These are phyloP conservation scores for Prunella himalayana DNA, from an alignment of 2,113 vertebrate genomes.

Conservation along the genomic window DNA sequence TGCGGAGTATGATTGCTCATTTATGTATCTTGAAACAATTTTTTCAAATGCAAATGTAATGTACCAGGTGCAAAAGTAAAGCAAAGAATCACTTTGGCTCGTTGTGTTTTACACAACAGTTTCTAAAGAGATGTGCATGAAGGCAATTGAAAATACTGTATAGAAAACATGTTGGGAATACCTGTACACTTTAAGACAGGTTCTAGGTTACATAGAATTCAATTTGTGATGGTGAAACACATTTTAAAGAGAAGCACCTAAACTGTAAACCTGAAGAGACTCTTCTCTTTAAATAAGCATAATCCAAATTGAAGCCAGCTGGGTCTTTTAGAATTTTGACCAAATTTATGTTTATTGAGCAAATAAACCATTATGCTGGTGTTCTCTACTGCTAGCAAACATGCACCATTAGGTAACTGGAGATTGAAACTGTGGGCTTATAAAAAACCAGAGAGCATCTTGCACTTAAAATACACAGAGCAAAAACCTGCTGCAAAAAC, in stretches of 20 bases:
- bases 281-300: neutral
- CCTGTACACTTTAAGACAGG: neutral
- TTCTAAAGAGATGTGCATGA: neutral
- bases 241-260: neutral
- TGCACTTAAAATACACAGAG: neutral
- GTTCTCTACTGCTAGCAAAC: neutral
- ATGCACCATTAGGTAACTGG: neutral
- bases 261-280: neutral
- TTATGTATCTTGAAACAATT: neutral
- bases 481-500: neutral
- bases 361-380: neutral
- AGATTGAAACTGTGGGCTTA: neutral
- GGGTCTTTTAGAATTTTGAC: neutral
- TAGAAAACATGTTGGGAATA: neutral
- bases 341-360: neutral
- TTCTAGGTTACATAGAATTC: neutral
- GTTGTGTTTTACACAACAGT: neutral
- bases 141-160: neutral
- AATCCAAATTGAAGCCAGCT: neutral
- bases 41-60: neutral
- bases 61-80: neutral
- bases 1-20: neutral
- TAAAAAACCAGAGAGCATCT: neutral
- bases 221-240: neutral
- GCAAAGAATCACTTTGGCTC: neutral